Evolutionary conservation across 2,797 vertebrate genomes (phyloP).

Genomic region (Takifugu rubripes): DNA sequence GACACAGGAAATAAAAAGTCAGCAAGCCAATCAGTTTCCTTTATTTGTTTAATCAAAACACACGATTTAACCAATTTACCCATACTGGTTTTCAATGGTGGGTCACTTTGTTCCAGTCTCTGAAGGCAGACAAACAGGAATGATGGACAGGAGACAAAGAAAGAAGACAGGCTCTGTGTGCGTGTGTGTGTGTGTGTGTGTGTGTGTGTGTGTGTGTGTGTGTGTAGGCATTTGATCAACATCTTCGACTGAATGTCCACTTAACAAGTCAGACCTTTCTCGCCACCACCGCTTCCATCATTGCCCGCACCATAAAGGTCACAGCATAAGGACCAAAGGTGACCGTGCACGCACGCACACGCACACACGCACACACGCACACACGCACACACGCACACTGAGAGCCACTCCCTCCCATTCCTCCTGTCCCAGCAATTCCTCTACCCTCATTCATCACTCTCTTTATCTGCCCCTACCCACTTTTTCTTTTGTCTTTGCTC

Average conservation of each 20-base stretch:
- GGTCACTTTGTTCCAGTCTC: conserved; percentile 65
- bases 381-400: conserved; percentile 25
- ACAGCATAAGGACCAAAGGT: conserved; percentile 59
- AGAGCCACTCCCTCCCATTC: conserved; percentile 50
- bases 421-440: conserved; percentile 54
- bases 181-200: conserved; percentile 11
- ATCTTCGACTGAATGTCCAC: conserved; percentile 69
- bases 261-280: conserved; percentile 59
- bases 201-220: conserved; percentile 4
- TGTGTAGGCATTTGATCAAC: conserved; percentile 62
- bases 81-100: conserved; percentile 64
- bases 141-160: conserved; percentile 46
- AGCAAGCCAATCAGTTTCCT: conserved; percentile 62
- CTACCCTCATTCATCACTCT: conserved; percentile 58
- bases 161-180: conserved; percentile 53
- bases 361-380: conserved; percentile 39
- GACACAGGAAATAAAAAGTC: conserved; percentile 17
- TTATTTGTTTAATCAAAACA: conserved; percentile 78
- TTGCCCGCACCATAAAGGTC: conserved; percentile 56
- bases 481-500: conserved; percentile 63
- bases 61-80: conserved; percentile 72
- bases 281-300: conserved; percentile 15
- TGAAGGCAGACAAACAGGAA: conserved; percentile 58
- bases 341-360: conserved; percentile 34
- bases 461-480: conserved; percentile 41